Evolutionary conservation across 2,888 invertebrate species (phyloP).

Genomic region (Saturnia japonica): DNA sequence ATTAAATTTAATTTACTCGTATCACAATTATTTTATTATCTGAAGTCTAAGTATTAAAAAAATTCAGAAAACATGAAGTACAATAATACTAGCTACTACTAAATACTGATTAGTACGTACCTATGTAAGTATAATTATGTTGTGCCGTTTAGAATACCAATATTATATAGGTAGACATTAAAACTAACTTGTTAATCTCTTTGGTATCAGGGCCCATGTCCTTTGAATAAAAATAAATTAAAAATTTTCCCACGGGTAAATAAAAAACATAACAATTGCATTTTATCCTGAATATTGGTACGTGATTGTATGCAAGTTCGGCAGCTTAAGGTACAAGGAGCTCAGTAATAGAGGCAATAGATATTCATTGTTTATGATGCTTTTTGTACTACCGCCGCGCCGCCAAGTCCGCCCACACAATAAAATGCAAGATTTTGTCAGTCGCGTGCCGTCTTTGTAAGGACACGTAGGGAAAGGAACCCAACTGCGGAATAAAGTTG

Average conservation of each 20-base stretch:
- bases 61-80: no score
- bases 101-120: no score
- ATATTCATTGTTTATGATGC: conserved; percentile 70
- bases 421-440: conserved; percentile 55
- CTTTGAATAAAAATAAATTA: conserved; percentile 31
- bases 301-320: conserved; percentile 73
- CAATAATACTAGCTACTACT: no score
- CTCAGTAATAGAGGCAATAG: conserved; percentile 36
- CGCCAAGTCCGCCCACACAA: no score
- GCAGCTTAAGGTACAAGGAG: conserved; percentile 62
- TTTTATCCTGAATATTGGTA: conserved; percentile 68
- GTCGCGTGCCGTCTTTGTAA: conserved; percentile 61
- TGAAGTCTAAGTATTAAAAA: no score
- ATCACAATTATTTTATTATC: no score
- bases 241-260: conserved; percentile 63
- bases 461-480: conserved; percentile 59
- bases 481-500: conserved; percentile 58
- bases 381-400: conserved; percentile 65
- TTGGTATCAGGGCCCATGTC: background rate
- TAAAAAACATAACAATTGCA: conserved; percentile 66
- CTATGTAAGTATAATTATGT: no score
- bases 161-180: background rate
- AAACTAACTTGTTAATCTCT: background rate
- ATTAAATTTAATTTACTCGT: no score
- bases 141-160: background rate